These are phyloP conservation scores for Gymnocheta viridis DNA, from an alignment of 2,888 invertebrate genomes.

Conservation along the genomic window DNA sequence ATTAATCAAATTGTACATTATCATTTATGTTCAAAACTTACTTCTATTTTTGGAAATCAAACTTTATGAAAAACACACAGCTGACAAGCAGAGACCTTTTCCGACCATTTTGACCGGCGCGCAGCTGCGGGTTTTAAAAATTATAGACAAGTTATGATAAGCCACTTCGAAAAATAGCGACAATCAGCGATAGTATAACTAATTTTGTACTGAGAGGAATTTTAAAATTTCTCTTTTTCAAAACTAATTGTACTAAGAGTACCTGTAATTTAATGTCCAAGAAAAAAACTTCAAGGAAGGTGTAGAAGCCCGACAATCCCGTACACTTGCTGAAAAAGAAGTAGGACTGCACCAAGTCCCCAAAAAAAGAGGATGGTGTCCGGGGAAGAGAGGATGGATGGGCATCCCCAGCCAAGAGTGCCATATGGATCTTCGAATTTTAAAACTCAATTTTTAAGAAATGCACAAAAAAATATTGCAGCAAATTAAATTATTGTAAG, in stretches of 20 bases:
- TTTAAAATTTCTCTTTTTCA: conserved; percentile 5
- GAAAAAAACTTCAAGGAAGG: background rate
- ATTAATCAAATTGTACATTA: conserved; percentile 24
- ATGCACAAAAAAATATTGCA: too few species aligned
- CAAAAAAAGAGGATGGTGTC: conserved; percentile 1
- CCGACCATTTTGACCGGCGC: conserved; percentile 12
- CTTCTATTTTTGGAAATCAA: conserved; percentile 4
- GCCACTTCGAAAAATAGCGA: conserved; percentile 20
- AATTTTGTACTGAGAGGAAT: conserved; percentile 13
- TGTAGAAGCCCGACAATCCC: background rate
- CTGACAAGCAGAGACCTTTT: conserved; percentile 22
- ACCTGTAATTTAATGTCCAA: background rate
- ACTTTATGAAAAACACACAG: conserved; percentile 30
- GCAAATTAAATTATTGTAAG: too few species aligned
- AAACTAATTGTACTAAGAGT: background rate
- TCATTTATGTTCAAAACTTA: conserved; percentile 3
- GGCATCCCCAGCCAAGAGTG: conserved; percentile 10
- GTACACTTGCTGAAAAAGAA: background rate
- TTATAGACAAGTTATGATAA: conserved; percentile 14
- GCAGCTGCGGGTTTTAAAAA: conserved; percentile 22
- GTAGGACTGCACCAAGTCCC: background rate
- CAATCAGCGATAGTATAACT: conserved; percentile 9
- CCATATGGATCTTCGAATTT: too few species aligned
- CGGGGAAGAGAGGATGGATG: background rate
- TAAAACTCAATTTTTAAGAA: too few species aligned